Evolutionary conservation across 2,888 invertebrate genomes (phyloP).

Genomic region (Melanostoma scalare): DNA sequence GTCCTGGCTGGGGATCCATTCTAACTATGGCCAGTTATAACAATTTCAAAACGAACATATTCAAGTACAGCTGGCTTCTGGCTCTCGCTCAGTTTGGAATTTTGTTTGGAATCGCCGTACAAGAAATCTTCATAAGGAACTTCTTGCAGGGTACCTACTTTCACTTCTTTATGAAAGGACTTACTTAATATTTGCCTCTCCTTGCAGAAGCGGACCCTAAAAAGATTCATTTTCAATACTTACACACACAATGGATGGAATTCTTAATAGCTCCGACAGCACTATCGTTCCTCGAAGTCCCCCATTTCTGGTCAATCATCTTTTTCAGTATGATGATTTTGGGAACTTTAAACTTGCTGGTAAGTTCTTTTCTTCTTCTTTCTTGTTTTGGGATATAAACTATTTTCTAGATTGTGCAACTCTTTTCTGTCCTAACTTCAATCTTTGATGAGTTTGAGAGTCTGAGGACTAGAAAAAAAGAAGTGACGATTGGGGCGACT

Average conservation of each 20-base stretch:
- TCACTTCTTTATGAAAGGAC: too few relatives aligned
- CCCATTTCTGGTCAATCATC: constrained; percentile 89
- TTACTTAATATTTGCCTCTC: not conserved
- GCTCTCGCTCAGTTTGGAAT: constrained; percentile 76
- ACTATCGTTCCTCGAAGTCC: constrained; percentile 78
- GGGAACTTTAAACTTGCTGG: constrained; percentile 88
- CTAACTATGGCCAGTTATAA: constrained; percentile 93
- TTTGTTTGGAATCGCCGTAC: constrained; percentile 83
- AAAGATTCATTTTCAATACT: constrained; percentile 17
- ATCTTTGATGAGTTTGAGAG: constrained; percentile 78
- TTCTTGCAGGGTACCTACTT: constrained; percentile 81
- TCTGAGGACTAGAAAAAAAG: constrained; percentile 74
- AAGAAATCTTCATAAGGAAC: constrained; percentile 87
- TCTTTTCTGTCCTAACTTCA: constrained; percentile 73
- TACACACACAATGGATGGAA: constrained; percentile 76
- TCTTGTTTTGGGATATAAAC: not conserved
- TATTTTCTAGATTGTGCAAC: constrained; percentile 20
- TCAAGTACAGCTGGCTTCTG: constrained; percentile 79
- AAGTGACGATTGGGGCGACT: constrained; percentile 74
- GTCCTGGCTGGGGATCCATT: constrained; percentile 92
- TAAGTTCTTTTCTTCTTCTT: constrained; percentile 82
- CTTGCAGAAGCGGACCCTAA: constrained; percentile 23
- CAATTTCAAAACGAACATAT: constrained; percentile 87
- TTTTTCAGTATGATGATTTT: constrained; percentile 91
- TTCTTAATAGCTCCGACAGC: constrained; percentile 77